Evolutionary conservation across 2,888 invertebrate genomes (phyloP).

Genomic region (Cepaea hortensis): DNA sequence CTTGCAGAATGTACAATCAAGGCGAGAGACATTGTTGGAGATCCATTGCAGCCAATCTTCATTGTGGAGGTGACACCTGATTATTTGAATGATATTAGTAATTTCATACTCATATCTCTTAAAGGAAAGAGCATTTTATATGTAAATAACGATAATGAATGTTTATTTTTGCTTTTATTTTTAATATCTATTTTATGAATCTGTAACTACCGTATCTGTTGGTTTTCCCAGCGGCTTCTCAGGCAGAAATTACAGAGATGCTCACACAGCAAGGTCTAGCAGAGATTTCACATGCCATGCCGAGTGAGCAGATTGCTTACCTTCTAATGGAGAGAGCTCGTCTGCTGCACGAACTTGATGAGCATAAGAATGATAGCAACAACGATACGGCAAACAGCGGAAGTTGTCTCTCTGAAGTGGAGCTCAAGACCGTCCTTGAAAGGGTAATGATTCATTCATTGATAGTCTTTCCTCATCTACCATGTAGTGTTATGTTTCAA

Average conservation of each 20-base stretch:
- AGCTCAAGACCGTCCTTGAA: conserved; percentile 22
- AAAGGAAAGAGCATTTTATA: too few relatives aligned
- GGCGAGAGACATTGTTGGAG: too few relatives aligned
- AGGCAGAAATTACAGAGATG: conserved; percentile 73
- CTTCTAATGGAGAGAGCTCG: conserved; percentile 77
- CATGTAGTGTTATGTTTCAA: too few relatives aligned
- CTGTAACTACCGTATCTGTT: too few relatives aligned
- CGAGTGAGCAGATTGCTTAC: conserved; percentile 77
- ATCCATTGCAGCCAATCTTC: too few relatives aligned
- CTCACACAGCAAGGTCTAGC: conserved; percentile 76
- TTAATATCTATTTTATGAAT: too few relatives aligned
- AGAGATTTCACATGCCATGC: conserved; percentile 74
- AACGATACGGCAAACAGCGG: conserved; percentile 21
- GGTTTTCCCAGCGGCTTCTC: conserved; percentile 52
- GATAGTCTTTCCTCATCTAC: background rate
- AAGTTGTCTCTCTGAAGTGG: conserved; percentile 39
- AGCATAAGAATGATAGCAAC: conserved; percentile 52
- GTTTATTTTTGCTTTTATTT: too few relatives aligned
- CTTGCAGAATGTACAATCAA: too few relatives aligned
- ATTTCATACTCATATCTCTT: too few relatives aligned
- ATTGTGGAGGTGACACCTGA: too few relatives aligned
- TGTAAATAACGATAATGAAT: too few relatives aligned
- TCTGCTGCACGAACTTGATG: conserved; percentile 77
- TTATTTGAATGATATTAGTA: too few relatives aligned
- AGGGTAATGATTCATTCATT: background rate